Conservation (phyloP, 2,113 vertebrate genomes). For the Narcine bancroftii region DNA sequence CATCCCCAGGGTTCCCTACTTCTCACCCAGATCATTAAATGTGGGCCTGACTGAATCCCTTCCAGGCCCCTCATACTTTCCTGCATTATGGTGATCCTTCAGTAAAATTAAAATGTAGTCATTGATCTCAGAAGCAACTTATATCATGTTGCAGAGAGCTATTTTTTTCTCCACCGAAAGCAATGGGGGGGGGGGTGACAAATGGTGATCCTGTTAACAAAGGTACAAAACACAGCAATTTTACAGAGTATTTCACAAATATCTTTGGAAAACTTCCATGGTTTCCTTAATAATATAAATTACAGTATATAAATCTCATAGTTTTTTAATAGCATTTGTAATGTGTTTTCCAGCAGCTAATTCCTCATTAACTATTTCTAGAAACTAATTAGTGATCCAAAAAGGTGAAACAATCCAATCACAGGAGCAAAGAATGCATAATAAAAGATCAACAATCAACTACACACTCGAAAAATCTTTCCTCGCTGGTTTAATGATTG, state of each 20-base stretch:
- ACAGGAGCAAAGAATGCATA: background rate
- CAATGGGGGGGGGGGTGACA: background rate
- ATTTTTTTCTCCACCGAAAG: background rate
- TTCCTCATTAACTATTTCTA: conserved; percentile 15
- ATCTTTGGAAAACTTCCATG: background rate
- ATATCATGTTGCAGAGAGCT: background rate
- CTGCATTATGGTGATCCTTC: background rate
- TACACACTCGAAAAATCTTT: background rate
- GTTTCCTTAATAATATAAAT: background rate
- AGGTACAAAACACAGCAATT: background rate
- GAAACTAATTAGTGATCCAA: conserved; percentile 21
- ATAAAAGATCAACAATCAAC: background rate
- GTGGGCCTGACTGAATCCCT: too few species aligned
- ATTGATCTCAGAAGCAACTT: background rate
- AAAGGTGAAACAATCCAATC: background rate
- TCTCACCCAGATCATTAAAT: too few species aligned
- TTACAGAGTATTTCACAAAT: background rate
- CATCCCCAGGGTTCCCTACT: too few species aligned
- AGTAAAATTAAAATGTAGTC: background rate
- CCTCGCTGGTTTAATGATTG: conserved; percentile 15
- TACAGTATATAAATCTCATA: background rate
- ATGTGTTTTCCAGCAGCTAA: conserved; percentile 9
- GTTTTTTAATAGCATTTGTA: background rate
- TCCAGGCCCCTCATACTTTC: too few species aligned
- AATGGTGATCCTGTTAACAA: too few species aligned